phyloP scores from a whole-genome alignment of 2,888 invertebrate species.

The Agapostemon virescens region DNA sequence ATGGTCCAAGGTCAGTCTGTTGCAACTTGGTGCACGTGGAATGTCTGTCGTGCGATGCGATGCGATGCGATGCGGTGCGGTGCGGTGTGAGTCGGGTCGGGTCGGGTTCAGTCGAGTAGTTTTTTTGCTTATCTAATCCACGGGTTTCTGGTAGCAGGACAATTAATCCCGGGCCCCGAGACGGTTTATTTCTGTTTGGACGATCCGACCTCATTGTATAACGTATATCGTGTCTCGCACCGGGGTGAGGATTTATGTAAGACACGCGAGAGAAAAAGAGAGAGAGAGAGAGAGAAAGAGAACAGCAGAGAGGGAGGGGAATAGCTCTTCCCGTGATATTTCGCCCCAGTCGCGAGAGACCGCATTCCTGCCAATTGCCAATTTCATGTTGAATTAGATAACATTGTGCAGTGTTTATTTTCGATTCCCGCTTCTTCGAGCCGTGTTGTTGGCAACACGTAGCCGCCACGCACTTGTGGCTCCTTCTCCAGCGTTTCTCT shows the following conservation, averaged over 20 bases:
- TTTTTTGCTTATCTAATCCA: slow-evolving; percentile 7
- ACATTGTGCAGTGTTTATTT: slow-evolving; percentile 65
- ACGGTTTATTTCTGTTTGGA: slow-evolving; percentile 31
- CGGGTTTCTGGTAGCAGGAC: neutral
- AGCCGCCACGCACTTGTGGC: slow-evolving; percentile 13
- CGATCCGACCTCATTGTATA: slow-evolving; percentile 22
- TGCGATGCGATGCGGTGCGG: neutral
- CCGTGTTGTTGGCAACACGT: slow-evolving; percentile 13
- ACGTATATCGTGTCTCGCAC: slow-evolving; percentile 10
- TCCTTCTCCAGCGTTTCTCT: slow-evolving; percentile 9
- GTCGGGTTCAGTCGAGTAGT: neutral
- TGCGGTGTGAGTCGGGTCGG: neutral
- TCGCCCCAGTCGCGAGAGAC: slow-evolving; percentile 38
- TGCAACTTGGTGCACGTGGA: slow-evolving; percentile 9
- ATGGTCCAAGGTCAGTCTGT: slow-evolving; percentile 87
- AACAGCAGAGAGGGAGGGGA: slow-evolving; percentile 7
- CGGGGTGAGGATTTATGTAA: slow-evolving; percentile 35
- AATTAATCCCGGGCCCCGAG: slow-evolving; percentile 12
- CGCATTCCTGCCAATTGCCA: slow-evolving; percentile 67
- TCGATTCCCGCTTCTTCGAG: slow-evolving; percentile 51
- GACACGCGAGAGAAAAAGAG: slow-evolving; percentile 25
- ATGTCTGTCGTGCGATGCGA: neutral
- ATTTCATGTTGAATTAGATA: slow-evolving; percentile 70
- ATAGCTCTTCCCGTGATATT: slow-evolving; percentile 19
- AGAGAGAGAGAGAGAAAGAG: slow-evolving; percentile 14